phyloP scores from a whole-genome alignment of 1,140 invertebrate species.

The Pseudachorutes palmiensis region DNA sequence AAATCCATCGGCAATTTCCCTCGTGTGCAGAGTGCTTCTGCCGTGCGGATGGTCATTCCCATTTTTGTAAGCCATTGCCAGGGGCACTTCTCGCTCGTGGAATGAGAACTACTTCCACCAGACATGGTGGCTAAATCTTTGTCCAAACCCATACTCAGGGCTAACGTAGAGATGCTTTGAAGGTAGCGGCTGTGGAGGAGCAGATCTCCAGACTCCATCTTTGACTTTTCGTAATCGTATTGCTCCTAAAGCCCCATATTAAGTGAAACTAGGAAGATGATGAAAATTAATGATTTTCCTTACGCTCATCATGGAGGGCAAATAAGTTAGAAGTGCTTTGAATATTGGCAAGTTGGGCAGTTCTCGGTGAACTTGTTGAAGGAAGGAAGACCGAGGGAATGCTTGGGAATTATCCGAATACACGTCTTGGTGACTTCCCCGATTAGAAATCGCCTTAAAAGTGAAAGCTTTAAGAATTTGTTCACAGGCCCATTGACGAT shows the following conservation, averaged over 20 bases:
- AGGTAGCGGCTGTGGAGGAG: constrained; percentile 55
- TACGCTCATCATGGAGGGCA: constrained; percentile 44
- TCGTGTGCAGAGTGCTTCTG: constrained; percentile 49
- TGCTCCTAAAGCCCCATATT: constrained; percentile 46
- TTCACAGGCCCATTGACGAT: constrained; percentile 55
- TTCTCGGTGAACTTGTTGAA: constrained; percentile 49
- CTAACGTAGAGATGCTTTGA: constrained; percentile 51
- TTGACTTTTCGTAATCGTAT: constrained; percentile 51
- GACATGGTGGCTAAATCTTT: constrained; percentile 42
- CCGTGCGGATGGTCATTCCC: constrained; percentile 49
- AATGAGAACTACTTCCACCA: not conserved
- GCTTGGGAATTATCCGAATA: constrained; percentile 46
- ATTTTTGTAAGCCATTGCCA: constrained; percentile 55
- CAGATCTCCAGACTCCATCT: constrained; percentile 52
- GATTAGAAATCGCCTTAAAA: constrained; percentile 37
- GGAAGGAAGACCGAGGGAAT: constrained; percentile 47
- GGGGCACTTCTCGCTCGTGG: constrained; percentile 39
- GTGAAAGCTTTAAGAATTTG: constrained; percentile 47
- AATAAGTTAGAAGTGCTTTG: constrained; percentile 46
- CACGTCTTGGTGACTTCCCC: constrained; percentile 37
- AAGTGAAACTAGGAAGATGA: not conserved
- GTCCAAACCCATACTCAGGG: constrained; percentile 51
- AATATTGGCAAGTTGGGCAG: constrained; percentile 53
- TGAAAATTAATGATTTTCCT: not conserved
- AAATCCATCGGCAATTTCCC: constrained; percentile 47